Evolutionary conservation across 2,797 vertebrate genomes (phyloP).

Genomic region (Smutsia gigantea): DNA sequence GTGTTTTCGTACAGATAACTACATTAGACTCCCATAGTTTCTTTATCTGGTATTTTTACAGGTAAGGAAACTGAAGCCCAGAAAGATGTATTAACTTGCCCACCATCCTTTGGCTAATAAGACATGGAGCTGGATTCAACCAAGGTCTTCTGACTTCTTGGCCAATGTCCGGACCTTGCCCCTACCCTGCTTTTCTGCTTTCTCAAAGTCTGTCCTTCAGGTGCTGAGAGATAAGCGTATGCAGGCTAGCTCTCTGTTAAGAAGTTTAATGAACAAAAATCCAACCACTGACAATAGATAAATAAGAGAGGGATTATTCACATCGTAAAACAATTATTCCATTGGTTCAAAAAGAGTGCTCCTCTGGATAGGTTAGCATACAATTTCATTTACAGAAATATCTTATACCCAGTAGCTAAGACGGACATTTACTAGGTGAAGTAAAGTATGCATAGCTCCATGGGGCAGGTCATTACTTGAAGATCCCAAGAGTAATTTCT

Average conservation of each 20-base stretch:
- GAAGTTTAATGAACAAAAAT: constrained; percentile 58
- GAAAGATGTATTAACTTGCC: not conserved
- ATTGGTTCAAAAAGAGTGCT: constrained; percentile 44
- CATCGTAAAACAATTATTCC: constrained; percentile 38
- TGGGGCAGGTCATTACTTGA: constrained; percentile 5
- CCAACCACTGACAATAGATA: not conserved
- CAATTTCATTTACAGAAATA: constrained; percentile 49
- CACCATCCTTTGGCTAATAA: not conserved
- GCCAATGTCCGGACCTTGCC: not conserved
- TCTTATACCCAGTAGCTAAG: not conserved
- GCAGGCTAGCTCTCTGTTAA: constrained; percentile 36
- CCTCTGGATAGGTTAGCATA: not conserved
- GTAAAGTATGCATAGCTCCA: not conserved
- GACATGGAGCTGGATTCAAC: not conserved
- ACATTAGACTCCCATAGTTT: not conserved
- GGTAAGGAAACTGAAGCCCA: not conserved
- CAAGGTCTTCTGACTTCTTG: constrained; percentile 12
- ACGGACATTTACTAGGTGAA: constrained; percentile 22
- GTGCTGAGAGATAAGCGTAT: not conserved
- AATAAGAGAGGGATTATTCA: not conserved
- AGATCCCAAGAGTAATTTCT: constrained; percentile 54
- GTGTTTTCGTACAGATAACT: constrained; percentile 25
- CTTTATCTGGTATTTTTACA: constrained; percentile 27
- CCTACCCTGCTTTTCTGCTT: not conserved
- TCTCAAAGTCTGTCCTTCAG: not conserved